phyloP scores from a whole-genome alignment of 2,797 vertebrate species.

The Anableps anableps region DNA sequence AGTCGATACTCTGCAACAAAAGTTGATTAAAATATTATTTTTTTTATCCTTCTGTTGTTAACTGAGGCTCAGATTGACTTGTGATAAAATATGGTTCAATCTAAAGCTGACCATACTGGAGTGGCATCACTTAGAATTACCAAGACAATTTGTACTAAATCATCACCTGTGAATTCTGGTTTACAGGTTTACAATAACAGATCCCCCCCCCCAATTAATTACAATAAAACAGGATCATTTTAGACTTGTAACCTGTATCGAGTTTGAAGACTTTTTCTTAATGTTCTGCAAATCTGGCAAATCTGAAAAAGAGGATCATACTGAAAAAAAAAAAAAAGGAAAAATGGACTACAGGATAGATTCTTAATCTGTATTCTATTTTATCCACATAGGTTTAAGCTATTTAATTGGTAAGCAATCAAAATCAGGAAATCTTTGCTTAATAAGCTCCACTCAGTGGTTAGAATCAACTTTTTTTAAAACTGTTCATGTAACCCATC shows the following conservation, averaged over 20 bases:
- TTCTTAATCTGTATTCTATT: neutral
- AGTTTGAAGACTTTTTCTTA: neutral
- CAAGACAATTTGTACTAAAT: neutral
- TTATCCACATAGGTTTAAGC: neutral
- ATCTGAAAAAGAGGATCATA: neutral
- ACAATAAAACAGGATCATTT: neutral
- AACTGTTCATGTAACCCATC: neutral
- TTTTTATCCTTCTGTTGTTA: neutral
- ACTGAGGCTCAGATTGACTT: neutral
- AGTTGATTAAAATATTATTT: constrained; percentile 1
- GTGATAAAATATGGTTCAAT: too few species aligned
- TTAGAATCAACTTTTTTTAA: neutral
- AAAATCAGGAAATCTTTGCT: neutral
- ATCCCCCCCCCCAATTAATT: neutral
- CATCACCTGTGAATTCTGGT: neutral
- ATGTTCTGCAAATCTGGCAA: neutral
- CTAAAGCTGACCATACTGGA: neutral
- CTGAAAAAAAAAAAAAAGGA: neutral
- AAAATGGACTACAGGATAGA: neutral
- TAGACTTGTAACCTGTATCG: neutral
- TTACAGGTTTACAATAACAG: neutral
- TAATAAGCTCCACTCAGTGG: neutral
- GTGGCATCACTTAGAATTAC: neutral
- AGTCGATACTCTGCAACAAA: neutral
- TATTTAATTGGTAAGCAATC: neutral